Evolutionary conservation across 2,888 invertebrate genomes (phyloP), one percentile per base, ranked within the genome.

Genomic region (Monopis laevigella): DNA sequence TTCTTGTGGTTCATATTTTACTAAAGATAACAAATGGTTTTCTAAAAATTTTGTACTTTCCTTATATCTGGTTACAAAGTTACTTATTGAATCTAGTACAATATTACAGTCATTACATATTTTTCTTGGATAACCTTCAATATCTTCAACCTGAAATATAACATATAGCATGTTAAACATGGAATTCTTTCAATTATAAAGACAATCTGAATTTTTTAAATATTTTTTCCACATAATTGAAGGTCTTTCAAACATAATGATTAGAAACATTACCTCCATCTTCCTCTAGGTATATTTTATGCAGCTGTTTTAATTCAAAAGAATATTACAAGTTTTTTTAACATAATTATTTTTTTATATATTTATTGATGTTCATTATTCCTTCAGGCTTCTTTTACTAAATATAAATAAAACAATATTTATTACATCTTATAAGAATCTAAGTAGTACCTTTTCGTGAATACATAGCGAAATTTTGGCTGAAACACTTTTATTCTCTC

Each of bases 71-170:
- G 56, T 58, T 13, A 77, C 61, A 45, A 80, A 77, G 45, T 57
- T 55, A 29, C 45, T 58, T 7, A 67, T 47, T 21, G 52, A 54
- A 24, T 70, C 58, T 46, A 78, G 48, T 3, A 55, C 62, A 11
- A 52, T 49, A 46, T 62, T 59, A 54, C 78, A 80, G 16, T 45
- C 43, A 6, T 51, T 46, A 53, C 78, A 80, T 44, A 78, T 70
- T 46, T 56, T 56, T 35, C 59, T 60, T 32, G 78, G 78, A 51
- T 62, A 72, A 18, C 75, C 77, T 39, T 62, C 58, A 24, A 64
- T 45, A 47, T 78, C 70, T 54, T 73, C 62, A 47, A 80, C 52
- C 78, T 80, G 59, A 19, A 64, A 64, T n/a, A 7, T 10, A 24
- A 47, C 34, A 2, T 18, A 16, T 10, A 19, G 13, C 27, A 27